phyloP scores from a whole-genome alignment of 2,113 vertebrate genomes.

The Daubentonia madagascariensis region DNA sequence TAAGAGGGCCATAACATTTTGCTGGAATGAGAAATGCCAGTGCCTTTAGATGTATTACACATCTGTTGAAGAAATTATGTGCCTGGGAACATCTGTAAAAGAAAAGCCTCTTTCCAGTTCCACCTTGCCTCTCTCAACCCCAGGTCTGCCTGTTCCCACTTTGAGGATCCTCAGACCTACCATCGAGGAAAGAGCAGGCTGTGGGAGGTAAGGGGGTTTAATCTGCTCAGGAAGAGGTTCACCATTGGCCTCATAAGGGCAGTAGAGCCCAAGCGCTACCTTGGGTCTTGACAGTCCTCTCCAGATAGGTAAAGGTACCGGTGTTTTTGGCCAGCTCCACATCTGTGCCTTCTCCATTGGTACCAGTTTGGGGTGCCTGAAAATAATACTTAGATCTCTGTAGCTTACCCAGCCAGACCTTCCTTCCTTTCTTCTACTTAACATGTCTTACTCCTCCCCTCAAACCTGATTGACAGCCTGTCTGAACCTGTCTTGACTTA shows the following conservation, averaged over 20 bases:
- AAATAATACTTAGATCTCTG: not conserved
- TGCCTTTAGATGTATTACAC: not conserved
- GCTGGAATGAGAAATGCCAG: not conserved
- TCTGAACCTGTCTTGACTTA: no score
- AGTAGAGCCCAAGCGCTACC: not conserved
- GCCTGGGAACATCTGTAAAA: not conserved
- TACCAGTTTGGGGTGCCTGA: not conserved
- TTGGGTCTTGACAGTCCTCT: not conserved
- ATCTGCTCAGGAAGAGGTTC: no score
- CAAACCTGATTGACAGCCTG: not conserved
- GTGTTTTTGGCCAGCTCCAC: not conserved
- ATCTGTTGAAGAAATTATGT: no score
- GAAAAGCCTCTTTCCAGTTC: not conserved
- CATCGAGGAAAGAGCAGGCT: not conserved
- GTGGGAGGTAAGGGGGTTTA: no score
- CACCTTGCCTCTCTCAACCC: not conserved
- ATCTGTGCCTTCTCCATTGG: not conserved
- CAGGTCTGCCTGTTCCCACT: not conserved
- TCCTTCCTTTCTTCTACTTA: not conserved
- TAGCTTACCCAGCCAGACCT: rapidly evolving
- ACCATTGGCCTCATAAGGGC: no score
- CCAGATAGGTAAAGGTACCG: not conserved
- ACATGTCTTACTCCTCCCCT: not conserved
- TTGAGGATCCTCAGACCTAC: no score
- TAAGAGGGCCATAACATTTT: no score